phyloP scores from a whole-genome alignment of 92 coral and sea anemone species.

The Phenganax marumi region DNA sequence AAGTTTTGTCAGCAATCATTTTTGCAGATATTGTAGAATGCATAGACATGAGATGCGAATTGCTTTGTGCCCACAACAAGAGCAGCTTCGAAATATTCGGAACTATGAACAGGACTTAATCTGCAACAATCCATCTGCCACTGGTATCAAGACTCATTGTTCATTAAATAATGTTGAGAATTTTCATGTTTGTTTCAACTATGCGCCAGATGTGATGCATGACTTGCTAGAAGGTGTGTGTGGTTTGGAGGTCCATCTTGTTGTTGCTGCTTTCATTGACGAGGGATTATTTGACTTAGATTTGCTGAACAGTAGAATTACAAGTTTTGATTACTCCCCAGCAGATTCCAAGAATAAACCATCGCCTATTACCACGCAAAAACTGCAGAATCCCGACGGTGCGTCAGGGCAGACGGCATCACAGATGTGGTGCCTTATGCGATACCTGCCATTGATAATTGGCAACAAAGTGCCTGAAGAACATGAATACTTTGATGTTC shows the following conservation, averaged over 20 bases:
- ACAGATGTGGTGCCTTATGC: slow-evolving; percentile 18
- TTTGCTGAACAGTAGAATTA: not conserved
- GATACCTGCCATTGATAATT: not conserved
- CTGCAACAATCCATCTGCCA: slow-evolving; percentile 8
- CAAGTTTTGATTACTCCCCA: slow-evolving; percentile 7
- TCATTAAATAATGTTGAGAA: slow-evolving; percentile 1
- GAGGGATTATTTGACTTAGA: slow-evolving; percentile 12
- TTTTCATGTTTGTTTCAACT: not conserved
- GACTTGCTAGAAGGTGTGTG: slow-evolving; percentile 34
- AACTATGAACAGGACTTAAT: slow-evolving; percentile 6
- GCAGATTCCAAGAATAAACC: slow-evolving; percentile 33
- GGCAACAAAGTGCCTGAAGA: slow-evolving; percentile 41
- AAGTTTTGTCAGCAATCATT: slow-evolving; percentile 31
- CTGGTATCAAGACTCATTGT: slow-evolving; percentile 13
- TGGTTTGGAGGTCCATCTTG: slow-evolving; percentile 28
- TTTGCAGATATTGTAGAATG: slow-evolving; percentile 32
- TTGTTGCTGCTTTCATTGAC: not conserved
- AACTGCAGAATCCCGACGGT: slow-evolving; percentile 31
- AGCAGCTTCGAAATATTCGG: not conserved
- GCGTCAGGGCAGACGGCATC: slow-evolving; percentile 29
- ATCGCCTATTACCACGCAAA: not conserved
- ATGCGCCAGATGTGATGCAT: slow-evolving; percentile 35
- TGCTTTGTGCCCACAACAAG: not conserved
- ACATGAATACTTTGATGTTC: slow-evolving; percentile 12
- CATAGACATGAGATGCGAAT: slow-evolving; percentile 26